These are phyloP conservation scores for Drosophila acutilabella DNA, from an alignment of 2,888 invertebrate genomes.

Conservation along the genomic window DNA sequence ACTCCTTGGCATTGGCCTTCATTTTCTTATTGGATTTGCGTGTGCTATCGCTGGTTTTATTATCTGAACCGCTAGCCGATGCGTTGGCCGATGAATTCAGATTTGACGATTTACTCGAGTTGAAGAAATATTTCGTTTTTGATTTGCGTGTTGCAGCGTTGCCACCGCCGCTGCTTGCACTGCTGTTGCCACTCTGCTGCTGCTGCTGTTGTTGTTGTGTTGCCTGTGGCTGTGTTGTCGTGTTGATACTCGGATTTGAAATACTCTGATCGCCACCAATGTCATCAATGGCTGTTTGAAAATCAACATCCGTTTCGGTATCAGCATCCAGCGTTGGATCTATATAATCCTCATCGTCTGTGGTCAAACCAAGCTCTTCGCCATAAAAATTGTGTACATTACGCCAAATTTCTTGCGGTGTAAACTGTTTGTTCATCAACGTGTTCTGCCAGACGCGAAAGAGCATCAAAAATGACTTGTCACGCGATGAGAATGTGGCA, in stretches of 20 bases:
- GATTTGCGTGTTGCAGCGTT: slow-evolving; percentile 63
- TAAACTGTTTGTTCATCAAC: slow-evolving; percentile 94
- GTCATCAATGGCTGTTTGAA: slow-evolving; percentile 74
- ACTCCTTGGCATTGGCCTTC: slow-evolving; percentile 82
- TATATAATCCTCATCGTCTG: slow-evolving; percentile 95
- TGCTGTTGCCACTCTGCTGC: slow-evolving; percentile 74
- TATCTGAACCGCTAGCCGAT: slow-evolving; percentile 79
- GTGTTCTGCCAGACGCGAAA: slow-evolving; percentile 98
- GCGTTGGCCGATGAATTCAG: slow-evolving; percentile 75
- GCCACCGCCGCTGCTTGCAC: slow-evolving; percentile 74
- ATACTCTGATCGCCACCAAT: slow-evolving; percentile 60
- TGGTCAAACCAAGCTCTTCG: slow-evolving; percentile 95
- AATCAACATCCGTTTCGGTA: slow-evolving; percentile 72
- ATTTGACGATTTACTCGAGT: slow-evolving; percentile 71
- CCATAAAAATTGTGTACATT: slow-evolving; percentile 97
- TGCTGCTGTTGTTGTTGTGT: slow-evolving; percentile 57
- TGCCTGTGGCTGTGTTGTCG: slow-evolving; percentile 31
- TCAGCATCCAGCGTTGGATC: slow-evolving; percentile 85
- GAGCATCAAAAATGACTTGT: slow-evolving; percentile 97
- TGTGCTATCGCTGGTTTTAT: slow-evolving; percentile 72
- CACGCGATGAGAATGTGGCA: slow-evolving; percentile 96
- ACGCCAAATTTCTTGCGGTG: slow-evolving; percentile 93
- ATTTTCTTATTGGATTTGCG: slow-evolving; percentile 74
- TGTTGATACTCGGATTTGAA: slow-evolving; percentile 52
- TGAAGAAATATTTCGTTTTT: slow-evolving; percentile 76